These are phyloP conservation scores for Dasyurus viverrinus DNA, from an alignment of 2,113 vertebrate species.

Conservation along the genomic window DNA sequence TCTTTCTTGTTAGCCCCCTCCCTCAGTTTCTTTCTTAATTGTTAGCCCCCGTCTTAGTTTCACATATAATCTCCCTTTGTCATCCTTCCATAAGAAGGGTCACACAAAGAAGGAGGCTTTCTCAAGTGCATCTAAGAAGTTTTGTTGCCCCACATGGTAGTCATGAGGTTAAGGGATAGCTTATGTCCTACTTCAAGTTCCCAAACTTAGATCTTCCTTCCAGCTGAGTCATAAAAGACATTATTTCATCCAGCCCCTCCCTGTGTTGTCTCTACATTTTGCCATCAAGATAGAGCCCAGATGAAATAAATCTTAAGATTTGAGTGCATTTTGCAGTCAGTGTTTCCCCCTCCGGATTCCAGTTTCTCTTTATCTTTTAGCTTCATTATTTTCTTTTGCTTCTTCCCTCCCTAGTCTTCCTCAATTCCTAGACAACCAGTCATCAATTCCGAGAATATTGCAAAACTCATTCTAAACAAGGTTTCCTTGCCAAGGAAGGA, in stretches of 20 bases:
- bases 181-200: neutral
- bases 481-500: neutral
- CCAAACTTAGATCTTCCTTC: neutral
- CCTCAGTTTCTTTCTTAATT: neutral
- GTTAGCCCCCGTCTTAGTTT: neutral
- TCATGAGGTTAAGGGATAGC: neutral
- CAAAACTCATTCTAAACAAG: constrained; percentile 21
- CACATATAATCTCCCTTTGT: neutral
- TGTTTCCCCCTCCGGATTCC: neutral
- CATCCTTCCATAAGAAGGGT: neutral
- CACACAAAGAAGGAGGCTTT: neutral
- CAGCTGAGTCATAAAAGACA: neutral
- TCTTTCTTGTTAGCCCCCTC: neutral
- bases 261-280: neutral
- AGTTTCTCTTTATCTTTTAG: neutral
- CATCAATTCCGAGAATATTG: neutral
- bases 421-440: neutral
- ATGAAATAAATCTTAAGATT: neutral
- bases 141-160: neutral
- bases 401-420: neutral
- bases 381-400: neutral
- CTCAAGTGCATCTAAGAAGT: neutral
- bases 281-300: neutral
- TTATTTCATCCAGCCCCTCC: neutral
- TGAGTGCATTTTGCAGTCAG: neutral